Conservation (phyloP, 2,113 vertebrate species). For the Megaceryle maxima region DNA sequence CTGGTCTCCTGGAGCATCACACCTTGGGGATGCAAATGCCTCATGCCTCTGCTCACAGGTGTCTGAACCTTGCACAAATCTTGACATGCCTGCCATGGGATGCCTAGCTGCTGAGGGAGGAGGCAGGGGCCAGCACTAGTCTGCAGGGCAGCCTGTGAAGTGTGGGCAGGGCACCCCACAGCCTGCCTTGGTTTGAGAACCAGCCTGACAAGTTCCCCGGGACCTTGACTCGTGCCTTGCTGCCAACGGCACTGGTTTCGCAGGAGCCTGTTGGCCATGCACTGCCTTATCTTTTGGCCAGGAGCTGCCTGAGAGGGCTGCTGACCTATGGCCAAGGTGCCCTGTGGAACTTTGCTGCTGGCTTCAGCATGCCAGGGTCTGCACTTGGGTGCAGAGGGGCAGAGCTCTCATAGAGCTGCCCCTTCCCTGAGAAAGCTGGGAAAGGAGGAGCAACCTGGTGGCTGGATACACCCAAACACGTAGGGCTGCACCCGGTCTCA, state of each 20-base stretch:
- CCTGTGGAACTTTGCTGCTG: neutral
- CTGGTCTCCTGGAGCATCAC: rapidly evolving
- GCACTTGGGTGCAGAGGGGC: rapidly evolving
- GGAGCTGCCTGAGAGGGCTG: neutral
- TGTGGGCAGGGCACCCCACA: neutral
- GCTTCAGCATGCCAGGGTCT: rapidly evolving
- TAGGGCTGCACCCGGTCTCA: rapidly evolving
- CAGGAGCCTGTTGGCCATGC: neutral
- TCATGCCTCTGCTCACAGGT: neutral
- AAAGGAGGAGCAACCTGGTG: neutral
- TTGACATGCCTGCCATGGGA: neutral
- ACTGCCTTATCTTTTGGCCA: constrained; percentile 13
- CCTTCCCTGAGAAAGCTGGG: neutral
- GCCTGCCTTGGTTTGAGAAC: neutral
- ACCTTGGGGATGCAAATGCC: neutral
- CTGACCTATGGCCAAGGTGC: neutral
- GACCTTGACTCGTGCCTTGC: neutral
- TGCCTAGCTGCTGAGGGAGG: neutral
- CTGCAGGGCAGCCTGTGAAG: neutral
- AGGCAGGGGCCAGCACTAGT: neutral
- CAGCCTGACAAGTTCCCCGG: constrained; percentile 7
- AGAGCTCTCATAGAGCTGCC: rapidly evolving
- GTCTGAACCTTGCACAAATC: neutral
- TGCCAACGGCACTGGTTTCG: rapidly evolving
- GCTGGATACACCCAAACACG: neutral